Evolutionary conservation across 2,113 vertebrate species (phyloP), one percentile per base, ranked within the genome.

Genomic region (Osmerus eperlanus): DNA sequence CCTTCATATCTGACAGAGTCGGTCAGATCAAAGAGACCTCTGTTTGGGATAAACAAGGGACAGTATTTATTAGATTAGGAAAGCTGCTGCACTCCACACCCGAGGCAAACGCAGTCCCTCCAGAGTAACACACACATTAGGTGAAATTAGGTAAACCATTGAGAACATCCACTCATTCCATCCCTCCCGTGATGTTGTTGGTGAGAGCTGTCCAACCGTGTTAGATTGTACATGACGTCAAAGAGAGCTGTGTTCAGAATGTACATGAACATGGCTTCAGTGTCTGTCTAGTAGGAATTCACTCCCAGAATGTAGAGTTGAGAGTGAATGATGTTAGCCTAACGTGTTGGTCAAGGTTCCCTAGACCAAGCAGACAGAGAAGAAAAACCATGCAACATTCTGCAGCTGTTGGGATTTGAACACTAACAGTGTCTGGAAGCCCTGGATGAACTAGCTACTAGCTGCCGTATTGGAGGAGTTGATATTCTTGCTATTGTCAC

Each of bases 391-490:
- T 80, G 77, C 69, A 77, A 82, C 78, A 88, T 89, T 89, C 85
- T 81, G 87, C 84, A 89, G 89, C 86, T 86, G 88, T 84, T 89
- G 88, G 86, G 84, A 80, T 91, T 89, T 76, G 81, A 88, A 86
- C 83, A 88, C 84, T 6, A 36, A 78, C 52, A 59, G 85, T 84
- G 87, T 89, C 77, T 92, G 92, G 92, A 92, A 93, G 91, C 92
- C 88, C 92, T 91, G 92, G 85, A 86, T 91, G 91, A 92, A 85
- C 85, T 91, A 87, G 91, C 90, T 89, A 88, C 85, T 92, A 92
- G 92, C 91, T 92, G 92, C 92, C 92, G 83, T 87, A 81, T 86
- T 86, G 83, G 87, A 89, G 69, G 82, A 70, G 73, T 82, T 79
- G 78, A 76, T 82, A 76, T 81, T 80, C 80, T 81, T 83, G 83